These are phyloP conservation scores for Drosophila flavopinicola DNA, from an alignment of 2,888 invertebrate species.

Conservation along the genomic window DNA sequence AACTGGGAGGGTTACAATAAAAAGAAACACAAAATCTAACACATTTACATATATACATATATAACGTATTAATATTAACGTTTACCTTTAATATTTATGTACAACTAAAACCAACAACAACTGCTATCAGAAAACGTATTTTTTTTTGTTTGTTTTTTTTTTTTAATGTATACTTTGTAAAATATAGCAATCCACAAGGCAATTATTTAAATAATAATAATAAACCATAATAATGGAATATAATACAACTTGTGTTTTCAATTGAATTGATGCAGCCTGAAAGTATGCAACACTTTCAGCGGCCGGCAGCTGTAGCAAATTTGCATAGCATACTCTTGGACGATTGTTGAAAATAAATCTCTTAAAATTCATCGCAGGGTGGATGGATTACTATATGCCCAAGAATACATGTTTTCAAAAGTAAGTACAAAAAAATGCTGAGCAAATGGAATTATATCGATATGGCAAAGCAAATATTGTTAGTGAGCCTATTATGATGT, in stretches of 20 bases:
- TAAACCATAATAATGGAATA: slow-evolving; percentile 53
- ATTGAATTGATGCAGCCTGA: neutral
- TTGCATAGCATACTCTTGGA: slow-evolving; percentile 10
- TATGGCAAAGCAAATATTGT: too few species aligned
- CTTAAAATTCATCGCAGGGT: too few species aligned
- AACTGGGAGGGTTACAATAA: slow-evolving; percentile 36
- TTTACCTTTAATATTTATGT: slow-evolving; percentile 68
- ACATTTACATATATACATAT: slow-evolving; percentile 28
- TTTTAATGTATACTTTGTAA: slow-evolving; percentile 73
- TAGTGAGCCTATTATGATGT: too few species aligned
- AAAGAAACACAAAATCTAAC: slow-evolving; percentile 30
- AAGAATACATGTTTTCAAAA: too few species aligned
- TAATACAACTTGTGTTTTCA: slow-evolving; percentile 11
- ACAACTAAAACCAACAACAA: slow-evolving; percentile 56
- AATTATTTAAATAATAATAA: slow-evolving; percentile 57
- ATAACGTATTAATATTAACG: slow-evolving; percentile 50
- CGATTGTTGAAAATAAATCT: too few species aligned
- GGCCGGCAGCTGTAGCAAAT: neutral
- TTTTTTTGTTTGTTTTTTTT: slow-evolving; percentile 42
- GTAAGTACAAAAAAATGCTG: too few species aligned
- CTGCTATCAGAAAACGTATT: slow-evolving; percentile 36
- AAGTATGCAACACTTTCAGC: slow-evolving; percentile 10
- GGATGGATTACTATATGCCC: too few species aligned
- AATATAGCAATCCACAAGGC: slow-evolving; percentile 70
- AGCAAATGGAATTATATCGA: too few species aligned